Evolutionary conservation across 1,140 invertebrate species (phyloP).

Genomic region (Camponotus pennsylvanicus): DNA sequence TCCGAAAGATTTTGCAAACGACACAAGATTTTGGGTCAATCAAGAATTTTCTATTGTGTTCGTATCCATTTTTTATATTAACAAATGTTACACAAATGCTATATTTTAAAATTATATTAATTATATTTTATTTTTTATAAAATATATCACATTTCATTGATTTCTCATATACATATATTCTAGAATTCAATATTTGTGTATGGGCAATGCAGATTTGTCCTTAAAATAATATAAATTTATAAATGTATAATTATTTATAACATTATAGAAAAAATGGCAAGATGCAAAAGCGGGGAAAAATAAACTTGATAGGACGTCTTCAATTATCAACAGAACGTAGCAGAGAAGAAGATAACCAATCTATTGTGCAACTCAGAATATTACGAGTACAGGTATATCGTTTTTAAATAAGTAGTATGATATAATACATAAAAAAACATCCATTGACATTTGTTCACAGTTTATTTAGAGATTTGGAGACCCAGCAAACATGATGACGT

Average conservation of each 20-base stretch:
- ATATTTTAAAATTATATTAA: conserved; percentile 12
- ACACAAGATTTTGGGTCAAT: conserved; percentile 98
- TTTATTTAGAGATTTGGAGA: not conserved
- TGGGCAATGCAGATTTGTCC: not conserved
- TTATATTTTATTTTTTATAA: conserved; percentile 38
- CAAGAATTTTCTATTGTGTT: conserved; percentile 96
- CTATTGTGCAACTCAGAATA: conserved; percentile 98
- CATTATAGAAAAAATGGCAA: conserved; percentile 95
- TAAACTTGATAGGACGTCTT: conserved; percentile 97
- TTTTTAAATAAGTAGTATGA: not conserved
- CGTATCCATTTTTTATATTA: conserved; percentile 78
- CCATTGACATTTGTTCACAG: not conserved
- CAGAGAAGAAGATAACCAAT: conserved; percentile 98
- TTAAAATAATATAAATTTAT: not conserved
- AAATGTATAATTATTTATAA: not conserved
- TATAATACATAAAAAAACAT: conserved; percentile 15
- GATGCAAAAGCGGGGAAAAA: conserved; percentile 96
- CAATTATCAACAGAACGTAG: conserved; percentile 98
- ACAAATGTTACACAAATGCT: conserved; percentile 6
- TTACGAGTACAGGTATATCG: conserved; percentile 91
- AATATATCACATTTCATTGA: conserved; percentile 19
- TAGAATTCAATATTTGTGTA: not conserved
- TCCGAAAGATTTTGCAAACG: conserved; percentile 97
- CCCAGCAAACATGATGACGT: too few relatives aligned
- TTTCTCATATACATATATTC: too few relatives aligned